These are phyloP conservation scores for Sphaeramia orbicularis DNA, from an alignment of 2,797 vertebrate species.

Conservation along the genomic window DNA sequence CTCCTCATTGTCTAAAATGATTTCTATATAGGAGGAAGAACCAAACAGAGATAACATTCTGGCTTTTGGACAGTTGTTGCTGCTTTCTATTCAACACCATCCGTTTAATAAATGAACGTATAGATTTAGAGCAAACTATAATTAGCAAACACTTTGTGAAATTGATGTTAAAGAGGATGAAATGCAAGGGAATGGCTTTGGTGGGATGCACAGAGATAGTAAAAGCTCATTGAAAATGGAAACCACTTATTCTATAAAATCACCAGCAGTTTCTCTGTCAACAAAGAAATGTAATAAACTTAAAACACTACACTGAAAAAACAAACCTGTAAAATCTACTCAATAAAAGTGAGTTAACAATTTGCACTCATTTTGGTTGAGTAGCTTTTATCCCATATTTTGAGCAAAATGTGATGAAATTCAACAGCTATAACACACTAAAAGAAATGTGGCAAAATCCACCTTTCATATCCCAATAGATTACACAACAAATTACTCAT, in stretches of 20 bases:
- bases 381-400: too few relatives aligned
- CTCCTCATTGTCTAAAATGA: slow-evolving; percentile 33
- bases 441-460: too few relatives aligned
- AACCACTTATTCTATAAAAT: slow-evolving; percentile 6
- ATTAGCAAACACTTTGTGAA: slow-evolving; percentile 31
- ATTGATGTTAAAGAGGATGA: slow-evolving; percentile 16
- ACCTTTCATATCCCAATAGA: too few relatives aligned
- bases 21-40: slow-evolving; percentile 32
- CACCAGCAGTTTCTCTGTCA: slow-evolving; percentile 13
- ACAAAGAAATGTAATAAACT: slow-evolving; percentile 37
- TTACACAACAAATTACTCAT: too few relatives aligned
- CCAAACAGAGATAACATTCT: neutral
- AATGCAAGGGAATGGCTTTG: slow-evolving; percentile 2
- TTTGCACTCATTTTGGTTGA: too few relatives aligned
- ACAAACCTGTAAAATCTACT: too few relatives aligned
- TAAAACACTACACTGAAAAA: too few relatives aligned
- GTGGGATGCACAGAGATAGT: slow-evolving; percentile 7
- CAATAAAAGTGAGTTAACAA: too few relatives aligned
- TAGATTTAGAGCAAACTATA: slow-evolving; percentile 31
- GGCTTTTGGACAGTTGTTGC: neutral
- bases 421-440: too few relatives aligned
- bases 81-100: slow-evolving; percentile 13
- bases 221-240: slow-evolving; percentile 13
- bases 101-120: slow-evolving; percentile 27
- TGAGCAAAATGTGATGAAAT: too few relatives aligned